phyloP scores from a whole-genome alignment of 2,113 vertebrate species.

The Panurus biarmicus region DNA sequence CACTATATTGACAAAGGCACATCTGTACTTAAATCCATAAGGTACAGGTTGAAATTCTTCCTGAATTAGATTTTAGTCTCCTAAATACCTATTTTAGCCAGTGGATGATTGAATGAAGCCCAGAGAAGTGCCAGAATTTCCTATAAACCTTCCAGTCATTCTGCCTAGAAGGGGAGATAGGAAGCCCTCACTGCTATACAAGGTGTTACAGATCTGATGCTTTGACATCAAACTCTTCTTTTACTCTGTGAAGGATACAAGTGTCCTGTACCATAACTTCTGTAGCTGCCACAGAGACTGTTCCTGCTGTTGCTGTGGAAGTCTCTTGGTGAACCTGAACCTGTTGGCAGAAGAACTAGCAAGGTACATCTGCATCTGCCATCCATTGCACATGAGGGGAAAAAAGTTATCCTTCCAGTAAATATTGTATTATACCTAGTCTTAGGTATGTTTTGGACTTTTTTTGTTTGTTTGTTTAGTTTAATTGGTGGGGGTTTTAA shows the following conservation, averaged over 20 bases:
- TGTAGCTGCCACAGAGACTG: background rate
- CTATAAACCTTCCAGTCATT: background rate
- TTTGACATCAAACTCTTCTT: background rate
- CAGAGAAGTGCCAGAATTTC: background rate
- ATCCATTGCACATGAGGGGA: background rate
- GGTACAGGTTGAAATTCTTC: background rate
- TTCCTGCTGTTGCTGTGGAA: background rate
- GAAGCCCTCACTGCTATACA: background rate
- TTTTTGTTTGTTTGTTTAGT: background rate
- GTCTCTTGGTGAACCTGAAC: background rate
- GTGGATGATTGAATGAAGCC: background rate
- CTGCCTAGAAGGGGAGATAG: background rate
- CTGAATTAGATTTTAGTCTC: background rate
- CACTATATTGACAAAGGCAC: background rate
- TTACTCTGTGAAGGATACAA: background rate
- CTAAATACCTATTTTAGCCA: background rate
- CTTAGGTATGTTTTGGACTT: background rate
- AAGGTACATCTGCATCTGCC: background rate
- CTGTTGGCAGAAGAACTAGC: background rate
- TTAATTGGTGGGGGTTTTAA: background rate
- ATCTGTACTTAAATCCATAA: background rate
- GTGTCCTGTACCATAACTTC: background rate
- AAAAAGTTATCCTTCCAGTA: background rate
- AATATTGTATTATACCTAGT: background rate
- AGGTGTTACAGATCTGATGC: background rate